Percentiles rank a stretch among this genome's conserved stretches.
Conservation (phyloP, 2,888 invertebrate species). For the Coelinius sp. region DNA sequence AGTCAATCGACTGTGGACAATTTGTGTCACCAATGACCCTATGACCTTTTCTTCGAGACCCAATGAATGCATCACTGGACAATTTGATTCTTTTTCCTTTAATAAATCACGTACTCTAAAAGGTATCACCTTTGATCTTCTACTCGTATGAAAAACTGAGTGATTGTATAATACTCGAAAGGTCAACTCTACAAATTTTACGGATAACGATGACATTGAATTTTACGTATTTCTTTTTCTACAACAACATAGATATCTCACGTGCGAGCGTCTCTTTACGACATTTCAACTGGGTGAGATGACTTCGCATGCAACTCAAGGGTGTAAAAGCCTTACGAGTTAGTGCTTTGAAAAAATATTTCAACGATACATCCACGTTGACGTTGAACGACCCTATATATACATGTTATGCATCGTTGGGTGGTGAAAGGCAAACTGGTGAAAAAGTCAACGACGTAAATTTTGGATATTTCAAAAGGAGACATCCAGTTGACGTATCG, state of each 20-base stretch:
- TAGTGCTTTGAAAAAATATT: slow-evolving; percentile 14
- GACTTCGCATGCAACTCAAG: not conserved
- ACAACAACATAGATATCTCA: not conserved
- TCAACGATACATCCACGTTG: slow-evolving; percentile 8
- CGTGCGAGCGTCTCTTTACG: not conserved
- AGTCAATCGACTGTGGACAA: not conserved
- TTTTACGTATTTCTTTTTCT: not conserved
- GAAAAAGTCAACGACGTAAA: not conserved
- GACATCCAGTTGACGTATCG: not conserved
- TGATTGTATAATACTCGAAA: not conserved
- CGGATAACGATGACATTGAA: not conserved
- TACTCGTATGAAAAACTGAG: not conserved
- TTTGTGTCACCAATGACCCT: not conserved
- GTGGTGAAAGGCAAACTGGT: not conserved
- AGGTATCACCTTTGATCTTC: not conserved
- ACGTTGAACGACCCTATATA: slow-evolving; percentile 18
- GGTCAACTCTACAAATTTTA: not conserved
- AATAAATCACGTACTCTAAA: not conserved
- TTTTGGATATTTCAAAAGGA: slow-evolving; percentile 7
- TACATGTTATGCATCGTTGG: not conserved
- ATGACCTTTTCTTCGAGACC: slow-evolving; percentile 5
- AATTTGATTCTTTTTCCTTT: not conserved
- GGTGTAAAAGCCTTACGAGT: not conserved
- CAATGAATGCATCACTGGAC: not conserved
- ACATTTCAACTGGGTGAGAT: not conserved